Evolutionary conservation across 2,888 invertebrate species (phyloP).

Genomic region (Erebia epiphron): DNA sequence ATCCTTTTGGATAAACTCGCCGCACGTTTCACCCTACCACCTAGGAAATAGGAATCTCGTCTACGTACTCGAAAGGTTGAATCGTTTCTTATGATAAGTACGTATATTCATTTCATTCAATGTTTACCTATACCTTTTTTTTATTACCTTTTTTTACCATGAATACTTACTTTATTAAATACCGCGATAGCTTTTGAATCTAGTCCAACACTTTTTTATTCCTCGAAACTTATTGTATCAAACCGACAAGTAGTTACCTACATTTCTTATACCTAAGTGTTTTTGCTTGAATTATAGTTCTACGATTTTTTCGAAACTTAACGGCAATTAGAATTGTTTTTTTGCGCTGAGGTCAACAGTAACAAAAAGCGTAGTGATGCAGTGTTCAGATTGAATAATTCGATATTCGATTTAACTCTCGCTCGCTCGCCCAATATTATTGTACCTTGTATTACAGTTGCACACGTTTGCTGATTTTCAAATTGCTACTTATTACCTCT

Average conservation of each 20-base stretch:
- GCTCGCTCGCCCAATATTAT: slow-evolving; percentile 19
- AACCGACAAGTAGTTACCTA: slow-evolving; percentile 1
- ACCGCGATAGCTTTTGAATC: background rate
- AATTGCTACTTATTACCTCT: too few relatives aligned
- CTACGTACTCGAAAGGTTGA: background rate
- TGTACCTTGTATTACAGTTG: background rate
- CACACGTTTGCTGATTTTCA: too few relatives aligned
- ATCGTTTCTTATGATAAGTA: too few relatives aligned
- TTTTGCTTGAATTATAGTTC: slow-evolving; percentile 20
- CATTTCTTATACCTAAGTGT: background rate
- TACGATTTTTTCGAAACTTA: slow-evolving; percentile 15
- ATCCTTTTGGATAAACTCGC: background rate
- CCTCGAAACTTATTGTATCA: background rate
- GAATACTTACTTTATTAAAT: too few relatives aligned
- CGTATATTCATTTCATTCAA: too few relatives aligned
- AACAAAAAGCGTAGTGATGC: slow-evolving; percentile 33
- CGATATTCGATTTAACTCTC: slow-evolving; percentile 30
- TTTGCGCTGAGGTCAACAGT: slow-evolving; percentile 33
- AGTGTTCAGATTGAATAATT: slow-evolving; percentile 36
- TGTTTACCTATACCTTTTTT: too few relatives aligned
- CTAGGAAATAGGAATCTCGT: background rate
- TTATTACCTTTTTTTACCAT: too few relatives aligned
- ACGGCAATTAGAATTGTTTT: slow-evolving; percentile 21
- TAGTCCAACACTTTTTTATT: background rate
- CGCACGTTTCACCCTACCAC: slow-evolving; percentile 2